Base-by-base conservation (phyloP, 2,113 vertebrate genomes). In the Balaeniceps rex region DNA sequence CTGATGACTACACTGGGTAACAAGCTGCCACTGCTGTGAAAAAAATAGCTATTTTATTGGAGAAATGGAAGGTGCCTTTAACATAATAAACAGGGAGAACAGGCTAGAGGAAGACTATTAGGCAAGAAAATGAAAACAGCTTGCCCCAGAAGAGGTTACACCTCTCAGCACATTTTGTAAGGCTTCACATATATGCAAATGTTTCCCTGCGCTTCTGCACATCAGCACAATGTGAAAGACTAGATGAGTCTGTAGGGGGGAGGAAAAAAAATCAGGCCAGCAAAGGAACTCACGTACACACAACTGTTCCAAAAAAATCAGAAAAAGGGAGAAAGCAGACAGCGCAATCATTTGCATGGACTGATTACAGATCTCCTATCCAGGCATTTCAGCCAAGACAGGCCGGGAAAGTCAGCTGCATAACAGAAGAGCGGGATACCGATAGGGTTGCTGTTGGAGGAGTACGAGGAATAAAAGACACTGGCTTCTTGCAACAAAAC, bases 281-380 rank as follows among this genome's bases (percentile, higher is more conserved):
- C 31, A 46, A 34, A 92, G 28, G 54, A 65, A 34, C 17, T 74
- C 25, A 36, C 7, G 31, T 40, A 12, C 71, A 70, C 49, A 63
- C 24, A 57, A 9, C 3, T 19, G 16, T 15, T 89, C 38, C 12
- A 42, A 51, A 69, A 77, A 70, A 33, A 36, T n/a, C 38, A 46
- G 29, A 12, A 63, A 19, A 31, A 26, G 10, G 51, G 46, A 72
- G 49, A 11, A 29, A 28, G 46, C 0, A 1, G 34, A 31, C 51
- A 55, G 66, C 0, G 0, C 29, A 24, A 10, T 2, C 2, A 5
- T 11, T 34, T 23, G 34, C 1, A 2, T 5, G 33, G 28, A 24
- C 44, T 38, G 63, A 24, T 10, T 46, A 15, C 16, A 61, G 66
- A 49, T 66, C 57, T 66, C 3, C 2, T 4, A 44, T 0, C 26